Evolutionary conservation across 2,113 vertebrate species (phyloP).

Genomic region (Synchiropus splendidus): DNA sequence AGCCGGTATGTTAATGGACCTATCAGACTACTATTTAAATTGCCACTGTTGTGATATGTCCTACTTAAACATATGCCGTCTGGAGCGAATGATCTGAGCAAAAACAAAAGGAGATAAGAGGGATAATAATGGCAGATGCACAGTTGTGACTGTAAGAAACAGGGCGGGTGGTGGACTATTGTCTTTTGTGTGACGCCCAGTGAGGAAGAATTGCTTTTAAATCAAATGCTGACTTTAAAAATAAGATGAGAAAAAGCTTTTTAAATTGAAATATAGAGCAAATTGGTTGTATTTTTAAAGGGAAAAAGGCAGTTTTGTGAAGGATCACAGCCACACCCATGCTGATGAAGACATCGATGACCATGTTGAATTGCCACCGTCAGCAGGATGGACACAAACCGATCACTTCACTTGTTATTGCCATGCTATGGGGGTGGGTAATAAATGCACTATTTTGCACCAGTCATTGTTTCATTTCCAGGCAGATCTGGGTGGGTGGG

Average conservation of each 20-base stretch:
- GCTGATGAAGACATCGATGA: too few relatives aligned
- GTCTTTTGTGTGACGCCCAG: background rate
- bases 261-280: too few relatives aligned
- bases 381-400: too few relatives aligned
- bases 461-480: too few relatives aligned
- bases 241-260: too few relatives aligned
- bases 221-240: too few relatives aligned
- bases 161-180: conserved; percentile 15
- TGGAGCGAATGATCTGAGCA: conserved; percentile 16
- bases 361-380: background rate
- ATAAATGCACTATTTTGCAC: too few relatives aligned
- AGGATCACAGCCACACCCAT: conserved; percentile 58
- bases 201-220: background rate
- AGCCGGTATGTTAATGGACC: conserved; percentile 1
- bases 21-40: too few relatives aligned
- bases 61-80: conserved; percentile 15
- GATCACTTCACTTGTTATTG: too few relatives aligned
- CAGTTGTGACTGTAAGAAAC: conserved; percentile 9
- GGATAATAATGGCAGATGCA: conserved; percentile 15
- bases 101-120: conserved; percentile 16
- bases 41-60: background rate
- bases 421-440: too few relatives aligned
- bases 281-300: too few relatives aligned
- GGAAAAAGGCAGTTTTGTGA: conserved; percentile 6
- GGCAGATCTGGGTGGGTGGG: too few relatives aligned